Evolutionary conservation across 2,888 invertebrate species (phyloP), one percentile per base, ranked within the genome.

Genomic region (Pachliopta kotzebuea): DNA sequence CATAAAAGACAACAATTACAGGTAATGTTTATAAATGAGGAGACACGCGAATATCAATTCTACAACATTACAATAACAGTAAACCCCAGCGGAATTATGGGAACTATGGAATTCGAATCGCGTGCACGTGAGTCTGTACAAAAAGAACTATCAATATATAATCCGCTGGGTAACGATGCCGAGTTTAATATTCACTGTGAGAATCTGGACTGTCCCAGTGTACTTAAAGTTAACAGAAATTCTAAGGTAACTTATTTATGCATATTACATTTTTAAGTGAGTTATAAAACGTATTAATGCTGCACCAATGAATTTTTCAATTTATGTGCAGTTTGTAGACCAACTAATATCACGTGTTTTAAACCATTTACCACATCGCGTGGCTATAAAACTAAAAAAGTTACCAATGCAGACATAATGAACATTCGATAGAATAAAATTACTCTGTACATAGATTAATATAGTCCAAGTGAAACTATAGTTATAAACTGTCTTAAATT

Each of bases 1-100:
- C 3, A 45, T 4, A 45, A 45, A n/a, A 45, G n/a, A 45, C 11
- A 52, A 52, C 50, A 52, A 42, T 24, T 56, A 3, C 68, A 91
- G 91, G 87, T 90, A 29, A 77, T 83, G 72, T 91, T 91, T 63
- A 77, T 83, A 54, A 84, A 90, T 67, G 81, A 83, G 68, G 63
- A 60, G 2, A 80, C 81, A 21, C 80, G 76, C 4, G 91, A 91
- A 69, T 90, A 87, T 63, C 91, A 91, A 69, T 90, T 72, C 74
- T 91, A 90, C 77, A 80, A 80, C 59, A 78, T 91, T 24, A 69
- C 68, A 21, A 77, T 76, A 21, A 71, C 73, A 0, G 81, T 91
- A 11, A 82, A 77, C 9, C 74, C 80, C 4, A 85, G 88, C 69
- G 74, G 77, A 23, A 78, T 90, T 9, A 83, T 85, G 29, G 88